These are phyloP conservation scores for Paguma larvata DNA, from an alignment of 2,797 vertebrate species.

Conservation along the genomic window DNA sequence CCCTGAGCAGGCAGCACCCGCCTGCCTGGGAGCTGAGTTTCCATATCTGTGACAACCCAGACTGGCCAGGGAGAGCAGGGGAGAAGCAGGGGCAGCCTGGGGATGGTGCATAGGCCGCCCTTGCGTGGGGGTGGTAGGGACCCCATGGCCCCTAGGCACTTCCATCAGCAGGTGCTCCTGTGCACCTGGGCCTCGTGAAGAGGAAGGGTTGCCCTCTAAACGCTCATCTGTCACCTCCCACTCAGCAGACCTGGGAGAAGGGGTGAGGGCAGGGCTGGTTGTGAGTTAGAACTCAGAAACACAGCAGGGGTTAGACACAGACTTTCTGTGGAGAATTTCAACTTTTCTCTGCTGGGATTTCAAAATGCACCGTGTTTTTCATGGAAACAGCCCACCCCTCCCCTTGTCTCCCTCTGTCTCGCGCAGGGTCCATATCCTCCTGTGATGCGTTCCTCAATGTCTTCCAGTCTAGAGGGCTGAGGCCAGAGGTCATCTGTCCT, in stretches of 20 bases:
- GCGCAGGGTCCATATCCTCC: constrained; percentile 97
- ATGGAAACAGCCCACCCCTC: background rate
- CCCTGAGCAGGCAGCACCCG: background rate
- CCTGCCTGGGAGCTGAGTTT: background rate
- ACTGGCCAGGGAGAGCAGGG: background rate
- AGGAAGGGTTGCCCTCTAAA: background rate
- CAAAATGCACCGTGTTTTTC: background rate
- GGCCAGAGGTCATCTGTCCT: constrained; percentile 97
- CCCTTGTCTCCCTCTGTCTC: background rate
- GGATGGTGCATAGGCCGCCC: no score
- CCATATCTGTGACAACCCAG: no score
- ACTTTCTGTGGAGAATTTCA: background rate
- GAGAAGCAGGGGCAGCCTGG: no score
- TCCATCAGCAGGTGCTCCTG: accelerated
- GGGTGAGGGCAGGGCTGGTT: background rate
- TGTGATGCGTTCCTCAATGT: constrained; percentile 99
- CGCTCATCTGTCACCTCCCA: background rate
- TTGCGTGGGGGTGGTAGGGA: background rate
- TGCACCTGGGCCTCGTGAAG: accelerated
- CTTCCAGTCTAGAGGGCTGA: constrained; percentile 96
- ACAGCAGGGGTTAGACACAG: accelerated
- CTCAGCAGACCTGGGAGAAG: background rate
- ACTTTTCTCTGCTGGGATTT: background rate
- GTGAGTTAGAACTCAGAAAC: background rate
- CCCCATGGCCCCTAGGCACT: background rate